Conservation (phyloP, 2,888 invertebrate genomes). For the Clunio marinus region DNA sequence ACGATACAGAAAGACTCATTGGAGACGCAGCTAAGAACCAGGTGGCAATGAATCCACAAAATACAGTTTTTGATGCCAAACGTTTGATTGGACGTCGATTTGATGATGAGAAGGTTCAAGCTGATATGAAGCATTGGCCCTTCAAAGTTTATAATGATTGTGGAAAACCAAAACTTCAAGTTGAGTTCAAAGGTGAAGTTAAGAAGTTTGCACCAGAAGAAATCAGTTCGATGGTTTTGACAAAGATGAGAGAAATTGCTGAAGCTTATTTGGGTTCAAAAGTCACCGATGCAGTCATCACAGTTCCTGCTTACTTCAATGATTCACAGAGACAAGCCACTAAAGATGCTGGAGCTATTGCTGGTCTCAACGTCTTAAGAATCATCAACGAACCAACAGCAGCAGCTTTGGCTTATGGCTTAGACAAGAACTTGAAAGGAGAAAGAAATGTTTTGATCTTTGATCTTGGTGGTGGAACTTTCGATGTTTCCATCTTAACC, state of each 20-base stretch:
- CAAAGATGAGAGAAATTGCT: slow-evolving; percentile 78
- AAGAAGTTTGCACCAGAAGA: slow-evolving; percentile 79
- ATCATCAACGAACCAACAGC: slow-evolving; percentile 91
- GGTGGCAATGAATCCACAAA: slow-evolving; percentile 74
- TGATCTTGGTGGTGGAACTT: slow-evolving; percentile 82
- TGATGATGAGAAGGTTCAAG: slow-evolving; percentile 71
- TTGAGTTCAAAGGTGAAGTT: slow-evolving; percentile 67
- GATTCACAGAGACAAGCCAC: slow-evolving; percentile 80
- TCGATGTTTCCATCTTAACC: slow-evolving; percentile 85
- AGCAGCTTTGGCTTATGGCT: slow-evolving; percentile 79
- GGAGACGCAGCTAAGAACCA: slow-evolving; percentile 86
- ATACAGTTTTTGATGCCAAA: slow-evolving; percentile 79
- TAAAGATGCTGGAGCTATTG: slow-evolving; percentile 82
- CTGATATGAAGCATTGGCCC: slow-evolving; percentile 82
- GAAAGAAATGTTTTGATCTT: slow-evolving; percentile 72
- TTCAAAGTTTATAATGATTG: slow-evolving; percentile 63
- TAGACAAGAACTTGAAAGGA: slow-evolving; percentile 69
- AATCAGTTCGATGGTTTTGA: slow-evolving; percentile 78
- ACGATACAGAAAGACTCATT: slow-evolving; percentile 75
- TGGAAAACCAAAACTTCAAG: slow-evolving; percentile 69
- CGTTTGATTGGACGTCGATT: slow-evolving; percentile 77
- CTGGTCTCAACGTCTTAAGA: slow-evolving; percentile 80
- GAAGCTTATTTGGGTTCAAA: slow-evolving; percentile 70
- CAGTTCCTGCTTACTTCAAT: slow-evolving; percentile 80
- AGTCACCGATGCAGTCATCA: slow-evolving; percentile 73